Conservation (phyloP, 1,140 invertebrate species). For the Rhyacophila brunnea region DNA sequence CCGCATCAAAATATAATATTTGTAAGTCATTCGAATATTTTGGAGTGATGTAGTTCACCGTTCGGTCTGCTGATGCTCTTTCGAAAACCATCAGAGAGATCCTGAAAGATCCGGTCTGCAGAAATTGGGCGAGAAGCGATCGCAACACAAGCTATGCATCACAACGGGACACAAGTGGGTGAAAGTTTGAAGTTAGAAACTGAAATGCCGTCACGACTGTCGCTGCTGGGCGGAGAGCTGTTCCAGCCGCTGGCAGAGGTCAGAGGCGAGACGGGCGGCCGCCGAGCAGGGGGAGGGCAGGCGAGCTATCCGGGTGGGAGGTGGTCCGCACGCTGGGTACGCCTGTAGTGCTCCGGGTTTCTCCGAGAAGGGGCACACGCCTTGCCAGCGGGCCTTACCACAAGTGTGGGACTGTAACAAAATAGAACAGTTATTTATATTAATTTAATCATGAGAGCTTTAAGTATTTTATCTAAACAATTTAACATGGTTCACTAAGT, state of each 20-base stretch:
- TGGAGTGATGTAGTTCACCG: too few species aligned
- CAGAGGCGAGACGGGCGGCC: slow-evolving; percentile 20
- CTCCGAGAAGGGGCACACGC: slow-evolving; percentile 53
- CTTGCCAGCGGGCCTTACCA: slow-evolving; percentile 72
- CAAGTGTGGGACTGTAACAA: slow-evolving; percentile 69
- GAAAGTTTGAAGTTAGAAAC: slow-evolving; percentile 22
- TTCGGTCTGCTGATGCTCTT: too few species aligned
- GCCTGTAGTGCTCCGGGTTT: neutral
- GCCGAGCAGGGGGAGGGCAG: slow-evolving; percentile 22
- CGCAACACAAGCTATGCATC: neutral
- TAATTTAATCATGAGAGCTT: too few species aligned
- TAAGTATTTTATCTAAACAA: too few species aligned
- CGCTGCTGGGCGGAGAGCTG: slow-evolving; percentile 26
- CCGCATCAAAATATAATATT: too few species aligned
- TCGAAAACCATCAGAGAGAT: too few species aligned
- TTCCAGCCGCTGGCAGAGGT: slow-evolving; percentile 33
- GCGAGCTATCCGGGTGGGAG: neutral
- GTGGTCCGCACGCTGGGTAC: slow-evolving; percentile 3
- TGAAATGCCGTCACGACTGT: slow-evolving; percentile 33
- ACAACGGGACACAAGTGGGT: neutral
- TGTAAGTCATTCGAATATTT: too few species aligned
- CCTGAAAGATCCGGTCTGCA: too few species aligned
- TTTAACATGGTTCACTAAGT: too few species aligned
- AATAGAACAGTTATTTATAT: slow-evolving; percentile 27
- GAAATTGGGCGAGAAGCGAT: too few species aligned